Percentiles rank a stretch among this genome's conserved stretches.
Conservation (phyloP, 2,797 vertebrate species). For the Lacerta bilineata region DNA sequence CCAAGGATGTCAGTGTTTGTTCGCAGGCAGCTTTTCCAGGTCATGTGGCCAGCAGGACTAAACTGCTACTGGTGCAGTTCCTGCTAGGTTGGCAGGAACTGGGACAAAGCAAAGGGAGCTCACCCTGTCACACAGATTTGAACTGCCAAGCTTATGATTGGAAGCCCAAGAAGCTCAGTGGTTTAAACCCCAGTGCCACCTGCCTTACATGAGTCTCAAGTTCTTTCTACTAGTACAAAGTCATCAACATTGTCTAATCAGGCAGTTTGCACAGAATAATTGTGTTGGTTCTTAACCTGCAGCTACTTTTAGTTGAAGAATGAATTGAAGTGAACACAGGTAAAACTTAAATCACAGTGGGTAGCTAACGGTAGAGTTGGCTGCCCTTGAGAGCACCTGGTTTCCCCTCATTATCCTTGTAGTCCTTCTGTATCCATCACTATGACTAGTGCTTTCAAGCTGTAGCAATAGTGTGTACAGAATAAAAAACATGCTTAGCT, state of each 20-base stretch:
- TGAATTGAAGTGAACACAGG: neutral
- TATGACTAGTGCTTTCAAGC: neutral
- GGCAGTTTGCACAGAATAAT: neutral
- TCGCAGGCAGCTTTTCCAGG: too few relatives aligned
- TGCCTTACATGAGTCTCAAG: neutral
- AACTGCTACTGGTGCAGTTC: too few relatives aligned
- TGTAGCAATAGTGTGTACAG: neutral
- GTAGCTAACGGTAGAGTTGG: neutral
- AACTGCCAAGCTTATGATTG: too few relatives aligned
- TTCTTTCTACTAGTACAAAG: neutral
- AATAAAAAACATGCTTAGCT: neutral
- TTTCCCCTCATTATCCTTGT: neutral
- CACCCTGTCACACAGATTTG: too few relatives aligned
- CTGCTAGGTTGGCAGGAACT: too few relatives aligned
- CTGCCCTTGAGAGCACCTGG: neutral
- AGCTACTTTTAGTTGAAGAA: neutral
- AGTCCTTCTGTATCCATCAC: neutral
- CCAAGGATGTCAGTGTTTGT: too few relatives aligned
- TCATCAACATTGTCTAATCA: neutral
- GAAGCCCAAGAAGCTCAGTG: too few relatives aligned
- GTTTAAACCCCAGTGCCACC: too few relatives aligned
- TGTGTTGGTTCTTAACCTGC: neutral
- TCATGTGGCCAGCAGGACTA: too few relatives aligned
- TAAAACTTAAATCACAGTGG: neutral
- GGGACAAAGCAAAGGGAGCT: too few relatives aligned